phyloP scores from a whole-genome alignment of 2,797 vertebrate species.

The Chelon labrosus region DNA sequence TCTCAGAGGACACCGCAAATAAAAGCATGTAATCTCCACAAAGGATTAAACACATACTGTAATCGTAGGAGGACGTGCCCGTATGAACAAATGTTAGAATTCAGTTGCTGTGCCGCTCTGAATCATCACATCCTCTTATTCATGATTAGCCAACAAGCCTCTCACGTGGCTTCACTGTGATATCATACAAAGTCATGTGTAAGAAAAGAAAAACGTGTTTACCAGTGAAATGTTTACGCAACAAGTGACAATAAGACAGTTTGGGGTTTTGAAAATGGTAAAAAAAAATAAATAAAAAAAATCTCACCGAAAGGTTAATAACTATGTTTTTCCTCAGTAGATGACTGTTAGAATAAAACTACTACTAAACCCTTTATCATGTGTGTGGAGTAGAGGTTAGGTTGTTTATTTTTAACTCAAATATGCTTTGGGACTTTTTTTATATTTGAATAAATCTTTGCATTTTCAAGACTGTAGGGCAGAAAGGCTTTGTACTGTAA shows the following conservation, averaged over 20 bases:
- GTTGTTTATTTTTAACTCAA: slow-evolving; percentile 45
- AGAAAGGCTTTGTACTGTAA: slow-evolving; percentile 64
- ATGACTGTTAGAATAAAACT: slow-evolving; percentile 73
- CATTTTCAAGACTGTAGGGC: slow-evolving; percentile 40
- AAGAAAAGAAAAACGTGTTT: slow-evolving; percentile 53
- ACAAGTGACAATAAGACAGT: slow-evolving; percentile 17
- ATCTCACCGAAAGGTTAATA: slow-evolving; percentile 24
- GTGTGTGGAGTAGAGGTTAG: slow-evolving; percentile 47
- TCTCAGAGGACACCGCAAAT: neutral
- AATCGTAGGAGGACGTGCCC: neutral
- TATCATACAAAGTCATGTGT: slow-evolving; percentile 28
- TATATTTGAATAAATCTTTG: slow-evolving; percentile 55
- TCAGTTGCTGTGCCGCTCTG: slow-evolving; percentile 16
- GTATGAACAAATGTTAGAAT: slow-evolving; percentile 3
- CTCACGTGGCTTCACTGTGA: slow-evolving; percentile 65
- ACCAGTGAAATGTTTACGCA: slow-evolving; percentile 70
- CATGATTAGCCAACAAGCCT: slow-evolving; percentile 38
- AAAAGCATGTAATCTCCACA: slow-evolving; percentile 20
- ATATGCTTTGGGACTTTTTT: slow-evolving; percentile 62
- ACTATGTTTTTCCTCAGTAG: slow-evolving; percentile 31
- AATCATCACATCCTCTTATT: slow-evolving; percentile 40
- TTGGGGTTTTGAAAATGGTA: slow-evolving; percentile 10
- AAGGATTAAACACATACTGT: neutral
- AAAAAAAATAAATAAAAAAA: neutral
- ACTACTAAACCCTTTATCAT: slow-evolving; percentile 69